Percentiles rank a stretch among this genome's conserved stretches.
Conservation (phyloP, 2,888 invertebrate genomes). For the Agonopterix subpropinquella region DNA sequence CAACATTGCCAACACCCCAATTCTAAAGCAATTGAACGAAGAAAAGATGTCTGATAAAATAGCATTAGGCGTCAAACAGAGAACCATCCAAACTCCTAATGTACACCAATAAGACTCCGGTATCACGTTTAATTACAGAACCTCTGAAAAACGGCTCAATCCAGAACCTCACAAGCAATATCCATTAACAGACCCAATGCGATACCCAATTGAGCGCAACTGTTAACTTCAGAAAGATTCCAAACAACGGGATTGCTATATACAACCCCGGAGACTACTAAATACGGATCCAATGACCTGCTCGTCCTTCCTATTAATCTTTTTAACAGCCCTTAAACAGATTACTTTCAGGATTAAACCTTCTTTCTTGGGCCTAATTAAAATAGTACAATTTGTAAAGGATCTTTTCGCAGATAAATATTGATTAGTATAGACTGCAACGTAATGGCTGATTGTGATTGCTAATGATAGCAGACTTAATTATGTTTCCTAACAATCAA, state of each 20-base stretch:
- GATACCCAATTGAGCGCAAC: slow-evolving; percentile 33
- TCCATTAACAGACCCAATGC: slow-evolving; percentile 22
- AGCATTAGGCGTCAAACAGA: not conserved
- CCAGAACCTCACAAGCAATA: slow-evolving; percentile 23
- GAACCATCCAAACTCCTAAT: too few relatives aligned
- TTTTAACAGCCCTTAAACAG: slow-evolving; percentile 50
- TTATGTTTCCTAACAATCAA: not conserved
- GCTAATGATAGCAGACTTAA: not conserved
- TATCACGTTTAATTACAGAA: slow-evolving; percentile 18
- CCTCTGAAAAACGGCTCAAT: slow-evolving; percentile 15
- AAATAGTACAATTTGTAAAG: slow-evolving; percentile 27
- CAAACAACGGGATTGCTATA: slow-evolving; percentile 22
- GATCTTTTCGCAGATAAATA: slow-evolving; percentile 12
- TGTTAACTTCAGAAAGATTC: slow-evolving; percentile 26
- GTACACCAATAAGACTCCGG: not conserved
- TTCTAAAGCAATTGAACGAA: too few relatives aligned
- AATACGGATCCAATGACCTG: slow-evolving; percentile 47
- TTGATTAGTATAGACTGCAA: slow-evolving; percentile 7
- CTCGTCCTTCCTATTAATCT: slow-evolving; percentile 56
- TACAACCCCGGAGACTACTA: slow-evolving; percentile 46
- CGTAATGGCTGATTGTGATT: not conserved
- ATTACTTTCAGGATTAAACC: slow-evolving; percentile 22
- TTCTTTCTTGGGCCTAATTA: slow-evolving; percentile 37
- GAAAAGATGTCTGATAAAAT: not conserved
- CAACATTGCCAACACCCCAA: too few relatives aligned